A percentile compares a stretch with the other conserved stretches of the same genome.
These are phyloP conservation scores for Sylvietta virens DNA, from an alignment of 2,113 vertebrate species.

Conservation along the genomic window DNA sequence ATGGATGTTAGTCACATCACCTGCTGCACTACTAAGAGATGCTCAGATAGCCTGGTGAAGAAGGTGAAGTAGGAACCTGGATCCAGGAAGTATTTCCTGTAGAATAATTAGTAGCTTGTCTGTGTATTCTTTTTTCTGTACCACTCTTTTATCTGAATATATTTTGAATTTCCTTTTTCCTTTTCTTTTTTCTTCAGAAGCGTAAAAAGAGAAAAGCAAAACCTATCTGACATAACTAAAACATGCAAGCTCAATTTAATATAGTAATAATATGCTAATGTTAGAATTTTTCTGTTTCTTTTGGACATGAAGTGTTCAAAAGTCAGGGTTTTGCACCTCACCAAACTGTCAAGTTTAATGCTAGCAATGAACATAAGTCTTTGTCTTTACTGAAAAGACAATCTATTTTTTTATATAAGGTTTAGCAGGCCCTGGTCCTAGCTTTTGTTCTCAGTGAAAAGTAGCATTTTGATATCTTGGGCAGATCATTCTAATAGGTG, in stretches of 20 bases:
- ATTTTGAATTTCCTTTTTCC: background rate
- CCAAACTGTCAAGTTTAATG: background rate
- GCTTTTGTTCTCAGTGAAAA: background rate
- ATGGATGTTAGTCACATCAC: conserved; percentile 13
- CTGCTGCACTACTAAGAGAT: background rate
- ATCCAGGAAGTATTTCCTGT: background rate
- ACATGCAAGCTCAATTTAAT: background rate
- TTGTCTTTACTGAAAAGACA: background rate
- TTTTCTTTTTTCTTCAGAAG: background rate
- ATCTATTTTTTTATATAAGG: background rate
- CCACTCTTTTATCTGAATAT: background rate
- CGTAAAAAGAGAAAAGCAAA: background rate
- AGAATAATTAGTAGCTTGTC: background rate
- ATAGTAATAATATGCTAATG: background rate
- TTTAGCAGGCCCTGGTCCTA: background rate
- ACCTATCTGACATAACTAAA: background rate
- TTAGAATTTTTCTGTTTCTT: background rate
- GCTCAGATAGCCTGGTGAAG: background rate
- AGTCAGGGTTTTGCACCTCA: background rate
- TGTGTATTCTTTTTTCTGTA: background rate
- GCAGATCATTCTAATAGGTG: background rate
- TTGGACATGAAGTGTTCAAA: background rate
- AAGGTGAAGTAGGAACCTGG: background rate
- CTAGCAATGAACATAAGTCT: background rate
- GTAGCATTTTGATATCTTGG: background rate